Evolutionary conservation across 2,888 invertebrate genomes (phyloP), one percentile per base, ranked within the genome.

Genomic region (Drosophila bunnanda): DNA sequence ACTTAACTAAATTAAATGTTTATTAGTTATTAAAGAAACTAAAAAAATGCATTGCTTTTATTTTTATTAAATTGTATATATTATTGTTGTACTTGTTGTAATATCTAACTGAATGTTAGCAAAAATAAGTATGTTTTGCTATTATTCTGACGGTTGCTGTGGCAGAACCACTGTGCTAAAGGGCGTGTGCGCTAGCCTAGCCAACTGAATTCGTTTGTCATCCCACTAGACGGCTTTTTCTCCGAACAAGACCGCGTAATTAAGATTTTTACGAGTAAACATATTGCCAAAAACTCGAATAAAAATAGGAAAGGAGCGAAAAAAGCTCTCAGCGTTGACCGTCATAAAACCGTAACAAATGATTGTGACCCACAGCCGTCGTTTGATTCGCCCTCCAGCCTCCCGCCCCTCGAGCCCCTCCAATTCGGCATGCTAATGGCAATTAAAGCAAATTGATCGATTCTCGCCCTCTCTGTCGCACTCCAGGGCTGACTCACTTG

Each of bases 381-480:
- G 52, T 69, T 61, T 38, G 57, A 52, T 55, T 66, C 43, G 38
- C 20, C 20, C 25, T 30, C 39, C 28, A 8, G 17, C 38, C 44
- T 7, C 25, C 32, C 12, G 10, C 39, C 44, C n/a, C 44, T 15
- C 10, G 39, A 60, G 55, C 58, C 57, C 68, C 66, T 58, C 57
- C 50, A 64, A 78, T 66, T 53, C 75, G 61, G 57, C 78, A 85
- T 85, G 82, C 86, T 86, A 82, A 85, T 80, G 78, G 70, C 75
- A 79, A 82, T 82, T 80, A 79, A 82, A 75, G 79, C 80, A 79
- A 82, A 85, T 80, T 83, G 82, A 82, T 82, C 81, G 80, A 80
- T 76, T 67, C 62, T 71, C 67, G 52, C 52, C 61, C 50, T 78
- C 74, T 80, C 70, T 72, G 62, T 76, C 73, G 20, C 78, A 54